Percentiles rank a stretch among this genome's conserved stretches.
phyloP scores from a whole-genome alignment of 2,797 vertebrate species.

The Sebastes alutus region DNA sequence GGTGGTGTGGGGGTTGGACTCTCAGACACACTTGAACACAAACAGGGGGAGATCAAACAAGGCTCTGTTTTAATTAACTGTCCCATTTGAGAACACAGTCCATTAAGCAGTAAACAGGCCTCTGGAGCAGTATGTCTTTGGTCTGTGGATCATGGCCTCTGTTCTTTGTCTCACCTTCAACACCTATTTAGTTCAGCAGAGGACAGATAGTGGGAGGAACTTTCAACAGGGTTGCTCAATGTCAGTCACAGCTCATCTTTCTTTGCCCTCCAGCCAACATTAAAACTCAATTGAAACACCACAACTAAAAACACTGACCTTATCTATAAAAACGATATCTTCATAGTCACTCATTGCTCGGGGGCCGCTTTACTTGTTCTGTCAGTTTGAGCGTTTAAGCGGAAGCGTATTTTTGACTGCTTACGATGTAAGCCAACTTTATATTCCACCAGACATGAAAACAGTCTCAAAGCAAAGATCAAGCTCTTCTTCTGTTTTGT shows the following conservation, averaged over 20 bases:
- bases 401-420: constrained; percentile 8
- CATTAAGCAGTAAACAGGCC: constrained; percentile 57
- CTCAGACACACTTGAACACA: constrained; percentile 24
- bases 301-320: constrained; percentile 42
- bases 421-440: constrained; percentile 12
- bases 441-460: constrained; percentile 17
- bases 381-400: constrained; percentile 16
- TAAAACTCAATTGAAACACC: constrained; percentile 8
- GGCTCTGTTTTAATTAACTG: constrained; percentile 53
- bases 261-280: constrained; percentile 20
- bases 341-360: constrained; percentile 21
- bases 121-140: constrained; percentile 31
- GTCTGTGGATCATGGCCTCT: constrained; percentile 14
- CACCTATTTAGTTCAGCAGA: constrained; percentile 12
- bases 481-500: neutral
- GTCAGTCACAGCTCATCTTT: constrained; percentile 40
- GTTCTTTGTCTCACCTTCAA: constrained; percentile 42
- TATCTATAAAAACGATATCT: constrained; percentile 42
- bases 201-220: neutral
- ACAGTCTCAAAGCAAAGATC: constrained; percentile 15
- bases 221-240: constrained; percentile 26
- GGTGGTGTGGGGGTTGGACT: neutral
- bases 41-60: constrained; percentile 29
- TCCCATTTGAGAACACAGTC: constrained; percentile 50
- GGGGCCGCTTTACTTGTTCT: constrained; percentile 9